phyloP scores from a whole-genome alignment of 2,888 invertebrate species.

The Cheilosia vernalis region DNA sequence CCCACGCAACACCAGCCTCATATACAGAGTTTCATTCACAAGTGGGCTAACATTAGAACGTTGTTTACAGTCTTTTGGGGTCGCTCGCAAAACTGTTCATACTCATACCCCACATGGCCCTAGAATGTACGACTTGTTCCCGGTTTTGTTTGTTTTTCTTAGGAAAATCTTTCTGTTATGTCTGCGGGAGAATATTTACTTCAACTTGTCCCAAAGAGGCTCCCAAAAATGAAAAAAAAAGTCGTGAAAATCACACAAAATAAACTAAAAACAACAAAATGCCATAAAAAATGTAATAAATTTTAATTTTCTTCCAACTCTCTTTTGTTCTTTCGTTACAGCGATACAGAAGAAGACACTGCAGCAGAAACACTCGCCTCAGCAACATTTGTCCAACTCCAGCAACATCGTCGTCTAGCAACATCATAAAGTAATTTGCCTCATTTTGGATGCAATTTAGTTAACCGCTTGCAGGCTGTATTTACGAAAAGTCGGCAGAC shows the following conservation, averaged over 20 bases:
- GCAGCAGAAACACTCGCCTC: slow-evolving; percentile 27
- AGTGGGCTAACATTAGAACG: slow-evolving; percentile 59
- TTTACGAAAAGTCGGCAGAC: slow-evolving; percentile 17
- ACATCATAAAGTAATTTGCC: slow-evolving; percentile 24
- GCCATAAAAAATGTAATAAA: slow-evolving; percentile 68
- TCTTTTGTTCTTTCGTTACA: slow-evolving; percentile 63
- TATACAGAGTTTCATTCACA: slow-evolving; percentile 52
- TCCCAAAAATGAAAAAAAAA: slow-evolving; percentile 26
- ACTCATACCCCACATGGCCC: slow-evolving; percentile 18
- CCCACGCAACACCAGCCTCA: neutral
- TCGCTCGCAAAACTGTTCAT: slow-evolving; percentile 50
- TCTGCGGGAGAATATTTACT: slow-evolving; percentile 63
- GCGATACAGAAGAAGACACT: slow-evolving; percentile 24
- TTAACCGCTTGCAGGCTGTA: slow-evolving; percentile 4
- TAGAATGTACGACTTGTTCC: slow-evolving; percentile 27
- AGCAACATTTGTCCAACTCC: slow-evolving; percentile 14
- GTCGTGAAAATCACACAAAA: slow-evolving; percentile 8
- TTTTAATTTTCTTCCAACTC: slow-evolving; percentile 68
- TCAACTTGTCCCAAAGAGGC: slow-evolving; percentile 51
- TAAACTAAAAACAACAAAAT: slow-evolving; percentile 48
- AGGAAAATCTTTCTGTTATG: slow-evolving; percentile 48
- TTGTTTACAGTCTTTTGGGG: slow-evolving; percentile 63
- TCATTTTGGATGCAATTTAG: slow-evolving; percentile 41
- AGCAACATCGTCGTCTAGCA: slow-evolving; percentile 31
- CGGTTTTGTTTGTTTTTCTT: slow-evolving; percentile 54